Evolutionary conservation across 2,888 invertebrate genomes (phyloP), one percentile per base, ranked within the genome.

Genomic region (Cenopis cana): DNA sequence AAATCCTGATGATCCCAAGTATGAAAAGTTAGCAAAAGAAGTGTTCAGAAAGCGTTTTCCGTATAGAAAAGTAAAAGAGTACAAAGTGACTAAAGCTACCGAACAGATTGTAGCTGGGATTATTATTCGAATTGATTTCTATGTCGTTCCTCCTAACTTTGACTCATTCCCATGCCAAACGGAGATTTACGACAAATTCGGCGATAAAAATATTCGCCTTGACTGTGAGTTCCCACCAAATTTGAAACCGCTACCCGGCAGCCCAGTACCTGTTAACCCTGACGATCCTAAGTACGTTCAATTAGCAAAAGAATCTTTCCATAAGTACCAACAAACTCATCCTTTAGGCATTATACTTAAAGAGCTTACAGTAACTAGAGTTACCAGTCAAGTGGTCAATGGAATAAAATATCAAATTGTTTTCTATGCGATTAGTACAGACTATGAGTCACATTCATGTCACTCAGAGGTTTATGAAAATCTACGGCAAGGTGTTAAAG

Each of bases 31-130:
- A 18, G 73, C 71, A 9, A 56, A 82, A 33, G 76, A 85, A 57
- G 82, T 81, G 4, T 69, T 24, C 24, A 24, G 4, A 24, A 24
- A 1, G 24, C 24, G 4, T 24, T 24, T 3, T 4, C 87, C 17
- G 59, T 75, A 50, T 50, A 61, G 66, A 20, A 65, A 74, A 59
- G 73, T 80, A 69, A 79, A 76, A 56, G 73, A 79, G 41, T 78
- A 85, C 0, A 76, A 89, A 74, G 76, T 93, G 8, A 75, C 81
- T 17, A 81, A 84, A 3, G 91, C 89, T 0, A 83, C 85, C 0
- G 73, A 69, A 9, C 93, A 94, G 81, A 82, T 93, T 4, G 94
- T 94, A 0, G 85, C 94, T n/a, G 88, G 85, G 55, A 82, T 87
- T 0, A 82, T 88, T 75, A 76, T 94, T 1, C 69, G 72, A 17